Evolutionary conservation across 2,888 invertebrate species (phyloP).

Genomic region (Drosophila sordidula): DNA sequence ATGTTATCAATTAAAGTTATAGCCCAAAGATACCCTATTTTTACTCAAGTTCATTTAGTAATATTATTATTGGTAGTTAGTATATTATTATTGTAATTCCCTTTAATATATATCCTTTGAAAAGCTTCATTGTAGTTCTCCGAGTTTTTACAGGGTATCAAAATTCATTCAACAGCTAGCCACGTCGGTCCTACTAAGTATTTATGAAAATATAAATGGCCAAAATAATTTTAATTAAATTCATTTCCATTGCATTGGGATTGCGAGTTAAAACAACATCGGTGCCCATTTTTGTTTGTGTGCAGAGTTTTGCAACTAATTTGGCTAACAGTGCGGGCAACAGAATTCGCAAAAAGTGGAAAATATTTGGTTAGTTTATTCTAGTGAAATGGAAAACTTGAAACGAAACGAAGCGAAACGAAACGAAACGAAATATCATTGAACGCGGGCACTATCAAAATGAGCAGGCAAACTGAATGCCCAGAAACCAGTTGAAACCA

Average conservation of each 20-base stretch:
- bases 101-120: no score
- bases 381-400: conserved; percentile 9
- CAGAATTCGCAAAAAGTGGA: conserved; percentile 2
- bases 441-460: conserved; percentile 28
- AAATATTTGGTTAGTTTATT: conserved; percentile 24
- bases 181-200: background rate
- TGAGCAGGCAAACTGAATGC: conserved; percentile 5
- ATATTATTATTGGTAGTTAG: no score
- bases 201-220: conserved; percentile 17
- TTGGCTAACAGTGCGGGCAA: conserved; percentile 29
- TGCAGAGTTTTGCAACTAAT: conserved; percentile 30
- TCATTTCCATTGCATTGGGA: conserved; percentile 33
- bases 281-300: conserved; percentile 19
- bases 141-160: no score
- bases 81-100: no score
- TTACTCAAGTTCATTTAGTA: no score
- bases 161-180: conserved; percentile 1
- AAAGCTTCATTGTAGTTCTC: no score
- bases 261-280: conserved; percentile 32
- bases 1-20: background rate
- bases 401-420: conserved; percentile 20
- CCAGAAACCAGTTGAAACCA: conserved; percentile 16
- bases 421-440: conserved; percentile 31
- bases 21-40: background rate
- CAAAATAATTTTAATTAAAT: conserved; percentile 36